phyloP scores from a whole-genome alignment of 2,888 invertebrate species.

The Priocnemis perturbator region DNA sequence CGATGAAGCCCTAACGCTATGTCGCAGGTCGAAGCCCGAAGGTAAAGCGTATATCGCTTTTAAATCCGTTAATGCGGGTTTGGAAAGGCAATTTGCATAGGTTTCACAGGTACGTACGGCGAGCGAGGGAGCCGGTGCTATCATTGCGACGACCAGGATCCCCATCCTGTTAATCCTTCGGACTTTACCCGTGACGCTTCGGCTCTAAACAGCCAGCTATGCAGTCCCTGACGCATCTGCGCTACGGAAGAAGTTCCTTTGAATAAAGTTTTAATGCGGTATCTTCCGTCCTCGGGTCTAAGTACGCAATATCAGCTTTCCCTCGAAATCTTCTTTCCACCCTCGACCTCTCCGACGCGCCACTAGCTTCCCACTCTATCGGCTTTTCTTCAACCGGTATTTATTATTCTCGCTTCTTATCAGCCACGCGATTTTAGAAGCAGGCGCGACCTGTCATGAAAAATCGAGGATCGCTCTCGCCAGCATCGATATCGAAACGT shows the following conservation, averaged over 20 bases:
- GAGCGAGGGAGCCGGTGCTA: constrained; percentile 33
- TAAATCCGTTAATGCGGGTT: constrained; percentile 70
- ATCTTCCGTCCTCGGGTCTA: constrained; percentile 16
- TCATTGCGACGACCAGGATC: constrained; percentile 48
- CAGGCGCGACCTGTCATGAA: constrained; percentile 34
- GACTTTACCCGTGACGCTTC: constrained; percentile 51
- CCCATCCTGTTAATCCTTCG: constrained; percentile 57
- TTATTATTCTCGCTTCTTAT: constrained; percentile 36
- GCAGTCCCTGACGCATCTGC: constrained; percentile 2
- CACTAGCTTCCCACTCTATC: constrained; percentile 9
- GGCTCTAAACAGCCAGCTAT: constrained; percentile 23
- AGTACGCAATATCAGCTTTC: constrained; percentile 28
- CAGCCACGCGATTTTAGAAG: constrained; percentile 35
- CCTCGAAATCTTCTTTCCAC: constrained; percentile 28
- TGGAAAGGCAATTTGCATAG: constrained; percentile 68
- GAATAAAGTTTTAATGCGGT: constrained; percentile 32
- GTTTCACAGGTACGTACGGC: constrained; percentile 53
- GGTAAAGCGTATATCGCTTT: constrained; percentile 68
- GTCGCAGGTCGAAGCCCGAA: constrained; percentile 54
- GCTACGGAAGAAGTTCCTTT: constrained; percentile 30
- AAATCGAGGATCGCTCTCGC: constrained; percentile 37
- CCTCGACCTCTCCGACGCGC: neutral
- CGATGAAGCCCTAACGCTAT: constrained; percentile 64
- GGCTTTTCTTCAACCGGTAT: constrained; percentile 18
- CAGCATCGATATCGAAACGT: constrained; percentile 31